Conservation (phyloP, 64 coral and sea anemone genomes). For the Stichodactyla mertensii region DNA sequence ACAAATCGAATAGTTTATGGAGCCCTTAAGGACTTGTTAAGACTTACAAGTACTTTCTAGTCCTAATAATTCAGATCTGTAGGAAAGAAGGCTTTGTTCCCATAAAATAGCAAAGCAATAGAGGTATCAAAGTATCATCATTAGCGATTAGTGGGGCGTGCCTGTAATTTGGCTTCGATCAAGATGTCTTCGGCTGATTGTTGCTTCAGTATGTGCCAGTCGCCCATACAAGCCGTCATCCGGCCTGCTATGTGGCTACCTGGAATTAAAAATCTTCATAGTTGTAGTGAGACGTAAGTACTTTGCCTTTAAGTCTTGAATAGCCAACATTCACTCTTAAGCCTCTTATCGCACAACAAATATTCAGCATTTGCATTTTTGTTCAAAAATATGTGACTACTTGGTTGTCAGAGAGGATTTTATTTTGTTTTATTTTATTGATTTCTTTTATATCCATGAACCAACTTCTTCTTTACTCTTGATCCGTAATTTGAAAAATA, state of each 20-base stretch:
- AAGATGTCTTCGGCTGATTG: slow-evolving; percentile 80
- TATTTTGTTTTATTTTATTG: neutral
- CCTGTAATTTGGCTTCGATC: neutral
- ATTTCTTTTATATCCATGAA: no score
- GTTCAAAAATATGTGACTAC: no score
- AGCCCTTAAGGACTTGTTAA: neutral
- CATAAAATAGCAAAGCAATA: neutral
- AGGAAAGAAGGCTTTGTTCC: neutral
- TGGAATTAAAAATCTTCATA: slow-evolving; percentile 78
- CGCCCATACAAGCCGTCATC: slow-evolving; percentile 75
- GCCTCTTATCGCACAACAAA: neutral
- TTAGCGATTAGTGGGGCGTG: neutral
- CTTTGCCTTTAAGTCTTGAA: neutral
- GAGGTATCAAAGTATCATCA: no score
- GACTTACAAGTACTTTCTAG: neutral
- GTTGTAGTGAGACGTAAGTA: slow-evolving; percentile 75
- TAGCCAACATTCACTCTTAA: neutral
- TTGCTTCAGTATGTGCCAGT: slow-evolving; percentile 90
- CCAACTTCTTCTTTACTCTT: no score
- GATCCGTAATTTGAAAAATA: no score
- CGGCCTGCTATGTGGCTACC: slow-evolving; percentile 92
- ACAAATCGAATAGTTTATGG: neutral
- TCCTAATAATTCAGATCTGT: neutral
- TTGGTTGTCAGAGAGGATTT: neutral
- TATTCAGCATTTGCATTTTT: no score